Evolutionary conservation across 1,140 invertebrate genomes (phyloP).

Genomic region (Apis florea): DNA sequence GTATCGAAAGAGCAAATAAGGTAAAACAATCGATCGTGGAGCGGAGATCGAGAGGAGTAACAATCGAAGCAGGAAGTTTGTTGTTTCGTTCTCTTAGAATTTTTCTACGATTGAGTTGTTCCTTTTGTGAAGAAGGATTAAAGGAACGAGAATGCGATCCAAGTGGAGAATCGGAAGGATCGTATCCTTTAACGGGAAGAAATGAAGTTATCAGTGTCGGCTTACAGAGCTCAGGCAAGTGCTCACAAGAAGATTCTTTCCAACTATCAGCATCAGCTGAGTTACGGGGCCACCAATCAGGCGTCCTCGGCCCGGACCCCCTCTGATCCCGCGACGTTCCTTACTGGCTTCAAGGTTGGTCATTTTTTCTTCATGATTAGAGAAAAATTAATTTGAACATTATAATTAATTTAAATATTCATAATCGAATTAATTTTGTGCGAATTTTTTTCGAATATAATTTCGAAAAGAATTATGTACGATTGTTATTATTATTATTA

Average conservation of each 20-base stretch:
- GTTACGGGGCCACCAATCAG: conserved; percentile 89
- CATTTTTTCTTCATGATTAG: not conserved
- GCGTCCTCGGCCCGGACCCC: conserved; percentile 81
- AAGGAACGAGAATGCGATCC: conserved; percentile 67
- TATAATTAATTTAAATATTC: no score
- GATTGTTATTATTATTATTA: no score
- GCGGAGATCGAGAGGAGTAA: not conserved
- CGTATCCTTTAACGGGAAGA: conserved; percentile 72
- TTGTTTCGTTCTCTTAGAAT: no score
- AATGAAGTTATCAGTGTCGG: conserved; percentile 92
- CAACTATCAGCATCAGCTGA: conserved; percentile 87
- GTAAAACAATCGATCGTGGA: not conserved
- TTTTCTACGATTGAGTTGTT: no score
- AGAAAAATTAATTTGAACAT: no score
- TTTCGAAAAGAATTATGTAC: no score
- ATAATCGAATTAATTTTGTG: no score
- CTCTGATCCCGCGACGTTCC: conserved; percentile 78
- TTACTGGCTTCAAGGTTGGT: conserved; percentile 82
- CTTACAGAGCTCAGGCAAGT: conserved; percentile 90
- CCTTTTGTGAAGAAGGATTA: conserved; percentile 32
- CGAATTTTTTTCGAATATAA: no score
- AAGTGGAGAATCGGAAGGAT: conserved; percentile 62
- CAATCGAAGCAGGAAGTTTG: no score
- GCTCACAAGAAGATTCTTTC: conserved; percentile 91
- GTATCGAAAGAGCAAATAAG: conserved; percentile 1